A percentile compares a stretch with the other conserved stretches of the same genome.
Conservation (phyloP, 2,888 invertebrate genomes). For the Caenorhabditis zanzibari region DNA sequence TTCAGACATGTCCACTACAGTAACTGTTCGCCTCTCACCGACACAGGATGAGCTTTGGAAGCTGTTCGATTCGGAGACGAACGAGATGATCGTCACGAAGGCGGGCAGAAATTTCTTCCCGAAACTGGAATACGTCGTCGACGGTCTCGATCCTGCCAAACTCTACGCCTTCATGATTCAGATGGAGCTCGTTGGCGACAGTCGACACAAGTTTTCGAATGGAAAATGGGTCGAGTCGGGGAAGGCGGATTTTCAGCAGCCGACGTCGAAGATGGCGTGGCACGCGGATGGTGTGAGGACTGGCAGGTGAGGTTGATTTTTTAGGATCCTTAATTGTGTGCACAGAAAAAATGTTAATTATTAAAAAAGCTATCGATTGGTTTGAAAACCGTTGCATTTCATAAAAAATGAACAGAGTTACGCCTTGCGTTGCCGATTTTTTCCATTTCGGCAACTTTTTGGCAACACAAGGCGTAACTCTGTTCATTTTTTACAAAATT, state of each 20-base stretch:
- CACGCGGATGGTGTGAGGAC: conserved; percentile 66
- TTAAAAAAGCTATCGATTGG: too few species aligned
- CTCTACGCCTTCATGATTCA: conserved; percentile 92
- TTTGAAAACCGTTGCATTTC: too few species aligned
- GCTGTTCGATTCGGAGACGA: conserved; percentile 94
- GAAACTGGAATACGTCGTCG: conserved; percentile 89
- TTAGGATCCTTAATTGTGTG: neutral
- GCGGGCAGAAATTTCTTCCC: conserved; percentile 98
- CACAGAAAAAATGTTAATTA: too few species aligned
- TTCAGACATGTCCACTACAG: conserved; percentile 7
- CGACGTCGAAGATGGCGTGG: conserved; percentile 45
- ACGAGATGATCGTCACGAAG: conserved; percentile 99
- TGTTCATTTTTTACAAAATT: too few species aligned
- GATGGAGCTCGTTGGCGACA: conserved; percentile 85
- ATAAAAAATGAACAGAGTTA: too few species aligned
- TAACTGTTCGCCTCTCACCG: conserved; percentile 22
- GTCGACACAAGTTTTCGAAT: conserved; percentile 76
- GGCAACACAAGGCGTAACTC: too few species aligned
- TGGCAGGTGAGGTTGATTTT: conserved; percentile 45
- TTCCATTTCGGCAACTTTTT: too few species aligned
- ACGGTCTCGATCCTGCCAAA: conserved; percentile 90
- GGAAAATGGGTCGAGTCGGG: conserved; percentile 76
- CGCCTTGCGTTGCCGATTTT: too few species aligned
- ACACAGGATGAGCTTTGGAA: conserved; percentile 92
- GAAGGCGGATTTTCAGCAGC: conserved; percentile 62